Evolutionary conservation across 2,888 invertebrate genomes (phyloP).

Genomic region (Erebia epiphron): DNA sequence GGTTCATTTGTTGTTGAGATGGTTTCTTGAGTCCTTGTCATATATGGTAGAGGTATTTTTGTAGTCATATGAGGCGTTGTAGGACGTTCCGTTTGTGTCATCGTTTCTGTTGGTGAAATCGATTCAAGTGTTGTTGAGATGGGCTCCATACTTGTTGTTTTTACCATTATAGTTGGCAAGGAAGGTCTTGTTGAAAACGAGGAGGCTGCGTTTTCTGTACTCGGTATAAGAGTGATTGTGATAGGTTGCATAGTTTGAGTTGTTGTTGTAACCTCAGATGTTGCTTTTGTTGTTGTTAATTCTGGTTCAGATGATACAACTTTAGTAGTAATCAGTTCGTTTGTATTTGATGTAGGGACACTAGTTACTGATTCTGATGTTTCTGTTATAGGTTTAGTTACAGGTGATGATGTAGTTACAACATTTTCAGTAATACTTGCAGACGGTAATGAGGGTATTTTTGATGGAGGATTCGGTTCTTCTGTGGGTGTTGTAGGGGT

Average conservation of each 20-base stretch:
- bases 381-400: neutral
- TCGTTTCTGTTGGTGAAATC: neutral
- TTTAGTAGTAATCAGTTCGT: neutral
- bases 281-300: neutral
- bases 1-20: neutral
- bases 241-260: neutral
- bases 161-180: neutral
- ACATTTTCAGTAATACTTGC: neutral
- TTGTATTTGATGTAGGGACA: no score
- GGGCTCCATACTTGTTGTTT: neutral
- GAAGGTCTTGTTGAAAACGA: neutral
- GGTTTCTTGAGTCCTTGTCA: neutral
- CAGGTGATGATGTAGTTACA: neutral
- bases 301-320: neutral
- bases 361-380: neutral
- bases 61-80: neutral
- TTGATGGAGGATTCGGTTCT: neutral
- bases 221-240: neutral
- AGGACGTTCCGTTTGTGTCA: neutral
- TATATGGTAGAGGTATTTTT: neutral
- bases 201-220: neutral
- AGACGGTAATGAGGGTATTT: constrained; percentile 14
- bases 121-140: neutral
- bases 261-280: neutral
- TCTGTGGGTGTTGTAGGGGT: neutral